These are phyloP conservation scores for Bettongia penicillata DNA, from an alignment of 2,113 vertebrate species.

Conservation along the genomic window DNA sequence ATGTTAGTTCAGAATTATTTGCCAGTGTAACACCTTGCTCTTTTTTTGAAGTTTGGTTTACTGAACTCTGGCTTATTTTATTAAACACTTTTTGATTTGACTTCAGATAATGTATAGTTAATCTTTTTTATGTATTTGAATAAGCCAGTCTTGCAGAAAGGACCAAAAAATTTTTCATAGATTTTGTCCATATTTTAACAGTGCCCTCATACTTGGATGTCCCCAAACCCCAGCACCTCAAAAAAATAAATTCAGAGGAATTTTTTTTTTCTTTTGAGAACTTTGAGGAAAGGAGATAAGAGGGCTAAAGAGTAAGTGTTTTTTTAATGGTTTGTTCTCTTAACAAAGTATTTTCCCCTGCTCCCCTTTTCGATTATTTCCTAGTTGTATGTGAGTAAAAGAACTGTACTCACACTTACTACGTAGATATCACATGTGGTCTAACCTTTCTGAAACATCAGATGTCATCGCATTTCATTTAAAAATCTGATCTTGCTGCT, in stretches of 20 bases:
- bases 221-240: background rate
- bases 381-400: conserved; percentile 1
- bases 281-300: conserved; percentile 10
- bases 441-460: conserved; percentile 23
- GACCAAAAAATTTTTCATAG: conserved; percentile 18
- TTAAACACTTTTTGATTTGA: background rate
- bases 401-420: background rate
- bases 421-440: background rate
- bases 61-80: background rate
- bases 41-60: conserved; percentile 37
- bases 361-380: background rate
- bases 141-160: conserved; percentile 27
- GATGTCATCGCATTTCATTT: conserved; percentile 34
- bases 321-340: conserved; percentile 17
- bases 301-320: conserved; percentile 18
- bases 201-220: background rate
- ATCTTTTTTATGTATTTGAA: conserved; percentile 42
- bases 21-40: background rate
- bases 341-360: background rate
- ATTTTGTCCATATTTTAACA: conserved; percentile 31
- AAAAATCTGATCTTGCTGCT: conserved; percentile 55
- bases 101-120: conserved; percentile 19
- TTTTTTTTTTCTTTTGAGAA: background rate
- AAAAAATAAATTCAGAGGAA: conserved; percentile 27
- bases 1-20: conserved; percentile 47